Percentiles rank a stretch among this genome's conserved stretches.
Conservation (phyloP, 2,797 vertebrate genomes). For the Enteromius treurensis region DNA sequence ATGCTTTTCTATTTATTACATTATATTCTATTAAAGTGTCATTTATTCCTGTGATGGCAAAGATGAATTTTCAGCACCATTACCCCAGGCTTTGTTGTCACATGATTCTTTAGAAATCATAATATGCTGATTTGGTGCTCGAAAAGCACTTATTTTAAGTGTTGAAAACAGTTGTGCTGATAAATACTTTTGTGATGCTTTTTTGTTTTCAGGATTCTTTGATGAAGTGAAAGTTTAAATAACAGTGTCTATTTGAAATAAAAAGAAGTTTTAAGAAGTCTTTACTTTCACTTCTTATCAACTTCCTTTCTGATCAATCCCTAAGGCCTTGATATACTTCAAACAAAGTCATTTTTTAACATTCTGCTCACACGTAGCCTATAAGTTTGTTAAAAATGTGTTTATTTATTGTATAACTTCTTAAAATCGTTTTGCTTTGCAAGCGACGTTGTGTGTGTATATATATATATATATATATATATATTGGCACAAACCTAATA, state of each 20-base stretch:
- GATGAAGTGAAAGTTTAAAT: not conserved
- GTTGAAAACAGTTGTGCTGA: not conserved
- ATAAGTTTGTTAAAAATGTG: too few species aligned
- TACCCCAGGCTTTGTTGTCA: not conserved
- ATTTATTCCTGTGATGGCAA: conserved; percentile 1
- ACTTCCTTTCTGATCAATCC: too few species aligned
- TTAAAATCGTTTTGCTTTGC: too few species aligned
- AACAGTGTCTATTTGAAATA: not conserved
- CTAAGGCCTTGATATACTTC: too few species aligned
- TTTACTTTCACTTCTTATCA: too few species aligned
- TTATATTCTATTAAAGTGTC: not conserved
- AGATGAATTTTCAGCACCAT: not conserved
- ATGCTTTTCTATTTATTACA: too few species aligned
- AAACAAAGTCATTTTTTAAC: too few species aligned
- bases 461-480: too few species aligned
- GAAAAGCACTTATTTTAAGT: not conserved
- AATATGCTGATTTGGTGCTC: not conserved
- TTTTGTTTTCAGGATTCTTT: not conserved
- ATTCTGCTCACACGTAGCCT: too few species aligned
- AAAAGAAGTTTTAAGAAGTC: too few species aligned
- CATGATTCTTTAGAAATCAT: not conserved
- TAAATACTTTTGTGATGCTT: not conserved
- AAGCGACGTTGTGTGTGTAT: too few species aligned
- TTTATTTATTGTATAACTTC: too few species aligned
- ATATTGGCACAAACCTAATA: not conserved